Percentiles rank a stretch among this genome's conserved stretches.
Conservation (phyloP, 1,140 invertebrate species). For the Mesaphorura yosii region DNA sequence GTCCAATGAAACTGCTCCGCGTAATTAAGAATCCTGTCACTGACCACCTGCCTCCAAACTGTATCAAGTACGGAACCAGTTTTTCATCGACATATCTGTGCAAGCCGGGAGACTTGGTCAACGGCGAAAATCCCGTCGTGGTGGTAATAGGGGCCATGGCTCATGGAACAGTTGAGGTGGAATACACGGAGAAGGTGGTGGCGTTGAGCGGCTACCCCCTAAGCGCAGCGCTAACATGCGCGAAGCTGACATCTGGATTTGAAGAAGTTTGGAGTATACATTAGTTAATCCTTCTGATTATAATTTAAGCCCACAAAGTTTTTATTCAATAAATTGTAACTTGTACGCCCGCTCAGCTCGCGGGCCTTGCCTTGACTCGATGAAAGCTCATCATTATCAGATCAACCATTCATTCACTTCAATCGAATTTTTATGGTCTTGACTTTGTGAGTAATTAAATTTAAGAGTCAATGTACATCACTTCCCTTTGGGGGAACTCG, state of each 20-base stretch:
- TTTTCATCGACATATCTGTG: conserved; percentile 68
- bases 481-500: no score
- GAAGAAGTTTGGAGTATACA: conserved; percentile 88
- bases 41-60: conserved; percentile 89
- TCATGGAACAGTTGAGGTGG: conserved; percentile 78
- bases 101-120: conserved; percentile 65
- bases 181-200: conserved; percentile 81
- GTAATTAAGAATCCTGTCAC: conserved; percentile 96
- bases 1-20: conserved; percentile 81
- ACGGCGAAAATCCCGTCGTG: conserved; percentile 67
- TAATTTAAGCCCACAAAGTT: no score
- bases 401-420: no score
- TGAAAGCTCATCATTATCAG: no score
- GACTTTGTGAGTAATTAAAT: no score
- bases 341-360: no score
- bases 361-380: no score
- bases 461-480: no score
- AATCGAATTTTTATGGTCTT: no score
- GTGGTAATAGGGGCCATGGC: conserved; percentile 94
- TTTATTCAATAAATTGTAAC: no score
- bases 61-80: conserved; percentile 79
- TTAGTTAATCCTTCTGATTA: conserved; percentile 36
- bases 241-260: conserved; percentile 92
- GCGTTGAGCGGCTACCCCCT: conserved; percentile 94
- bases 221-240: conserved; percentile 88